Percentiles rank a stretch among this genome's conserved stretches.
phyloP scores from a whole-genome alignment of 2,888 invertebrate genomes.

The Nudaria mundana region DNA sequence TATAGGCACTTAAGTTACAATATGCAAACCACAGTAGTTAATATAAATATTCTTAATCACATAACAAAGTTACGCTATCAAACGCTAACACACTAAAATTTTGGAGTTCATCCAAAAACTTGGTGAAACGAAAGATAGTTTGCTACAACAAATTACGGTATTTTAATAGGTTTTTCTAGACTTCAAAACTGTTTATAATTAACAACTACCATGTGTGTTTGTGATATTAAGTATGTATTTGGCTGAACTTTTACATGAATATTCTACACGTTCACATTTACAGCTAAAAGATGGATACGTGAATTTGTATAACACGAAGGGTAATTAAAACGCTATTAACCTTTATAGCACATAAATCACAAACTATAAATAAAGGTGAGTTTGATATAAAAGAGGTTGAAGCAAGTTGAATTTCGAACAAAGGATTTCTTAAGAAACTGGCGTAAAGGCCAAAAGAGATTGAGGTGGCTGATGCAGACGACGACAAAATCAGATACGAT shows the following conservation, averaged over 20 bases:
- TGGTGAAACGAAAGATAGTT: slow-evolving; percentile 76
- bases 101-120: slow-evolving; percentile 76
- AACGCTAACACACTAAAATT: slow-evolving; percentile 70
- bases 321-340: background rate
- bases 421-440: slow-evolving; percentile 55
- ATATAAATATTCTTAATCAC: slow-evolving; percentile 38
- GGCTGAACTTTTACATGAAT: too few relatives aligned
- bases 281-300: background rate
- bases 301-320: too few relatives aligned
- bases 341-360: background rate
- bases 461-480: slow-evolving; percentile 53
- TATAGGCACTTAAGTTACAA: too few relatives aligned
- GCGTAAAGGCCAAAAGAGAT: slow-evolving; percentile 61
- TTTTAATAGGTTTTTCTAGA: slow-evolving; percentile 1
- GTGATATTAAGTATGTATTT: too few relatives aligned
- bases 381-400: slow-evolving; percentile 12
- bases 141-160: slow-evolving; percentile 36
- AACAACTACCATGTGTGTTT: too few relatives aligned
- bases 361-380: slow-evolving; percentile 25
- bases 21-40: background rate
- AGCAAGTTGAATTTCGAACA: slow-evolving; percentile 39
- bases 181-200: too few relatives aligned
- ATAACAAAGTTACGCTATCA: slow-evolving; percentile 61
- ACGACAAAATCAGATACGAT: slow-evolving; percentile 78
- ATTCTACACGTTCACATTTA: background rate